phyloP scores from a whole-genome alignment of 2,888 invertebrate genomes.

The Zaprionus lineosus region DNA sequence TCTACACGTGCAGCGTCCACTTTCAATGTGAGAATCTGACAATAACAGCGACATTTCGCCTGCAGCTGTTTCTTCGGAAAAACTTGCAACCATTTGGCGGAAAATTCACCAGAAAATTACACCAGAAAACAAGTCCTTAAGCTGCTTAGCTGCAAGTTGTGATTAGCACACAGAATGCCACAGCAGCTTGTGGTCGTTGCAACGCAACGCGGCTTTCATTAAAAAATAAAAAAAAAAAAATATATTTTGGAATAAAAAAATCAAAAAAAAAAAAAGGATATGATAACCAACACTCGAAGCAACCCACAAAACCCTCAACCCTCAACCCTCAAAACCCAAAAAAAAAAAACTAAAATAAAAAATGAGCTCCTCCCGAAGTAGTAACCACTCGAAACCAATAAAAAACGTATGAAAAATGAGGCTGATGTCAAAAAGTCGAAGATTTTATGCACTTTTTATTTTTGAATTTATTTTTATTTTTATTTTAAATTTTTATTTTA shows the following conservation, averaged over 20 bases:
- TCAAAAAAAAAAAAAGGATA: too few relatives aligned
- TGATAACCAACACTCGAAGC: conserved; percentile 47
- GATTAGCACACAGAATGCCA: conserved; percentile 70
- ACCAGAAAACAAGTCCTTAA: conserved; percentile 69
- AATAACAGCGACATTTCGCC: conserved; percentile 47
- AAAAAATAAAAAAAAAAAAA: too few relatives aligned
- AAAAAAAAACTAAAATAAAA: conserved; percentile 23
- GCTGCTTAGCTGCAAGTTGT: conserved; percentile 76
- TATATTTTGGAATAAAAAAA: too few relatives aligned
- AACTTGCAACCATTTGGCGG: conserved; percentile 52
- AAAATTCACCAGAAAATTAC: conserved; percentile 53
- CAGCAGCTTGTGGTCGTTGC: conserved; percentile 51
- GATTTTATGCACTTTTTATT: background rate
- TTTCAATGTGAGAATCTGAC: too few relatives aligned
- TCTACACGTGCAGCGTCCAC: conserved; percentile 20
- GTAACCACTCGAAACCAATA: conserved; percentile 31
- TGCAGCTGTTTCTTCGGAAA: conserved; percentile 57
- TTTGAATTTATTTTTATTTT: too few relatives aligned
- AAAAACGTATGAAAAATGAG: conserved; percentile 50
- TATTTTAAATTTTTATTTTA: too few relatives aligned
- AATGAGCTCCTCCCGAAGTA: conserved; percentile 22
- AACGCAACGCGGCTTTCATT: conserved; percentile 54
- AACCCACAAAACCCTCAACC: conserved; percentile 39
- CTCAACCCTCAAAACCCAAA: conserved; percentile 21
- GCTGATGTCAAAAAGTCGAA: background rate